Percentiles rank a stretch among this genome's conserved stretches.
Evolutionary conservation across 2,797 vertebrate genomes (phyloP).

Genomic region (Helicolenus hilgendorfi): DNA sequence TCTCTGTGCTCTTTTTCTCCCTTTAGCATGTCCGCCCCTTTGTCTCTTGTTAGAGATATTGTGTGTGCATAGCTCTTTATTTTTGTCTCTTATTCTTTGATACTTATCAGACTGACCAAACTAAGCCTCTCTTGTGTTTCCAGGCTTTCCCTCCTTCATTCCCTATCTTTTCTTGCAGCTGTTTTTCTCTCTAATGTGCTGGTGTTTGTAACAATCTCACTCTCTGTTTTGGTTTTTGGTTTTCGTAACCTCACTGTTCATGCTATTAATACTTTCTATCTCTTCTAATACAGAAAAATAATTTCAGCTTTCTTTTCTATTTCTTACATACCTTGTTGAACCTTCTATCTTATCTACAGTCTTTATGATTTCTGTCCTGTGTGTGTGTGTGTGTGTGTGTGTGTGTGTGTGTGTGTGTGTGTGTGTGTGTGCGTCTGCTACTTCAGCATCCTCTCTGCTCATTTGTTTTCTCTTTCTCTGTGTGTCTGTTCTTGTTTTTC

Average conservation of each 20-base stretch:
- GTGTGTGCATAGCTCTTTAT: slow-evolving; percentile 78
- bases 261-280: slow-evolving; percentile 89
- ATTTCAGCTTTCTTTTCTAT: slow-evolving; percentile 77
- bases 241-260: slow-evolving; percentile 87
- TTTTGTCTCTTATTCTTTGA: slow-evolving; percentile 85
- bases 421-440: slow-evolving; percentile 64
- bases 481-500: slow-evolving; percentile 48
- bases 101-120: slow-evolving; percentile 88
- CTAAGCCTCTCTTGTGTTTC: slow-evolving; percentile 90
- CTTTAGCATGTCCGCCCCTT: slow-evolving; percentile 77
- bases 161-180: slow-evolving; percentile 87
- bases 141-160: slow-evolving; percentile 87
- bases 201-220: slow-evolving; percentile 87
- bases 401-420: no score
- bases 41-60: slow-evolving; percentile 81
- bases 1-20: slow-evolving; percentile 77
- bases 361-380: slow-evolving; percentile 76
- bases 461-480: slow-evolving; percentile 50
- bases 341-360: slow-evolving; percentile 73
- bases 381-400: no score
- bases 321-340: slow-evolving; percentile 65
- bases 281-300: slow-evolving; percentile 83
- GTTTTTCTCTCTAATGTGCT: slow-evolving; percentile 86
- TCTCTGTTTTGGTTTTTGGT: slow-evolving; percentile 84
- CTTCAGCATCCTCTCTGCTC: slow-evolving; percentile 63